Conservation (phyloP, 2,888 invertebrate genomes). For the Cataglyphis cursor region DNA sequence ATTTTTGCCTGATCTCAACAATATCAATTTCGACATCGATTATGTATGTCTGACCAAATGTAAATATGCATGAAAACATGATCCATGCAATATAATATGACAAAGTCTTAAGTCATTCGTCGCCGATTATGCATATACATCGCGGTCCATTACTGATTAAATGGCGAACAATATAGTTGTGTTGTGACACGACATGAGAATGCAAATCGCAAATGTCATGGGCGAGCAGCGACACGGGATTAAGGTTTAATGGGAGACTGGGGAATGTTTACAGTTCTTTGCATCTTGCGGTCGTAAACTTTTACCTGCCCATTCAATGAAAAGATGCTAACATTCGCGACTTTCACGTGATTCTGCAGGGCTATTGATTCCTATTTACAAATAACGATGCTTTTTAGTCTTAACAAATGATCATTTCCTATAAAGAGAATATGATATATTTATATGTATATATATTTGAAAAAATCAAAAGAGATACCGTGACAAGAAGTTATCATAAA, state of each 20-base stretch:
- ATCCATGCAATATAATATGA: conserved; percentile 31
- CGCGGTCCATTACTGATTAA: conserved; percentile 54
- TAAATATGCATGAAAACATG: conserved; percentile 10
- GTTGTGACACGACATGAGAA: conserved; percentile 34
- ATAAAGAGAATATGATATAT: not conserved
- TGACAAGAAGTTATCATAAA: not conserved
- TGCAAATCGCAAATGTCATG: conserved; percentile 61
- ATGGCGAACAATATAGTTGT: conserved; percentile 51
- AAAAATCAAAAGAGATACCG: not conserved
- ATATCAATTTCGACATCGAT: not conserved
- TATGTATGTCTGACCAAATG: not conserved
- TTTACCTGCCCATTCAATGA: conserved; percentile 1
- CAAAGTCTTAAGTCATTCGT: not conserved
- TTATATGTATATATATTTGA: not conserved
- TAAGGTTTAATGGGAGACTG: not conserved
- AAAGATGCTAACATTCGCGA: conserved; percentile 13
- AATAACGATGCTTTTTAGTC: not conserved
- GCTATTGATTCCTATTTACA: not conserved
- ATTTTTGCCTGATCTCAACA: not conserved
- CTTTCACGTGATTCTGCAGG: not conserved
- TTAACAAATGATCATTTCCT: not conserved
- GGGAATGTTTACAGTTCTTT: conserved; percentile 46
- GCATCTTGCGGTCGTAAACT: conserved; percentile 21
- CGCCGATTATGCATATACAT: conserved; percentile 16
- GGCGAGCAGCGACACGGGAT: conserved; percentile 46